Evolutionary conservation across 1,140 invertebrate genomes (phyloP).

Genomic region (Archivesica marissinica): DNA sequence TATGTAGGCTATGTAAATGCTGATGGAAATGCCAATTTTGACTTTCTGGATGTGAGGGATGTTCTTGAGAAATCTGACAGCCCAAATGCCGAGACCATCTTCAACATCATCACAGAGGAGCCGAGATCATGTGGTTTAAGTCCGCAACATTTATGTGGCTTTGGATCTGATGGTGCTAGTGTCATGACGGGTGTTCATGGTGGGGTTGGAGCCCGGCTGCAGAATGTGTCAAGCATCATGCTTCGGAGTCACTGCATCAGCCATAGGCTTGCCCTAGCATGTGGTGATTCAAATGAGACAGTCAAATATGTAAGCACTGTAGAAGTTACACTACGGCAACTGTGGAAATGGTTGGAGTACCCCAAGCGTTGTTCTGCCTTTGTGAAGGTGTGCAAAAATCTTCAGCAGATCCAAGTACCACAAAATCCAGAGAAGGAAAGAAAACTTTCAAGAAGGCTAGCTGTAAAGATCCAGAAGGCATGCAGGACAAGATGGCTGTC

Average conservation of each 20-base stretch:
- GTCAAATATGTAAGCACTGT: constrained; percentile 56
- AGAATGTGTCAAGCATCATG: neutral
- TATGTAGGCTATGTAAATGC: no score
- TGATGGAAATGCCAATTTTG: no score
- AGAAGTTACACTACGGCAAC: constrained; percentile 39
- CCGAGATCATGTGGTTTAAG: neutral
- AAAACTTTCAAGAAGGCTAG: no score
- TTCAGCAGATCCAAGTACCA: no score
- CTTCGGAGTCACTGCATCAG: constrained; percentile 55
- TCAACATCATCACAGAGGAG: neutral
- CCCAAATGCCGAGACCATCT: constrained; percentile 18
- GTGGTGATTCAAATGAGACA: constrained; percentile 56
- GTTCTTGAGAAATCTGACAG: constrained; percentile 7
- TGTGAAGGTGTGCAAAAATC: no score
- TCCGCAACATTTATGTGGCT: constrained; percentile 18
- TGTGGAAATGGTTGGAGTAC: constrained; percentile 64
- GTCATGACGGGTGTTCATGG: constrained; percentile 13
- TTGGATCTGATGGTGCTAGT: constrained; percentile 23
- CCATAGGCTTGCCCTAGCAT: constrained; percentile 62
- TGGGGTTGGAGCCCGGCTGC: constrained; percentile 12
- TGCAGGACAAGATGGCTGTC: no score
- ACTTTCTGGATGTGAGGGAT: no score
- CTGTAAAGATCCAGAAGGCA: no score
- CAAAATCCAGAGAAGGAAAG: no score
- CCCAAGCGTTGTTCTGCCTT: no score